Conservation (phyloP, 2,113 vertebrate species). For the Mormoops blainvillei region DNA sequence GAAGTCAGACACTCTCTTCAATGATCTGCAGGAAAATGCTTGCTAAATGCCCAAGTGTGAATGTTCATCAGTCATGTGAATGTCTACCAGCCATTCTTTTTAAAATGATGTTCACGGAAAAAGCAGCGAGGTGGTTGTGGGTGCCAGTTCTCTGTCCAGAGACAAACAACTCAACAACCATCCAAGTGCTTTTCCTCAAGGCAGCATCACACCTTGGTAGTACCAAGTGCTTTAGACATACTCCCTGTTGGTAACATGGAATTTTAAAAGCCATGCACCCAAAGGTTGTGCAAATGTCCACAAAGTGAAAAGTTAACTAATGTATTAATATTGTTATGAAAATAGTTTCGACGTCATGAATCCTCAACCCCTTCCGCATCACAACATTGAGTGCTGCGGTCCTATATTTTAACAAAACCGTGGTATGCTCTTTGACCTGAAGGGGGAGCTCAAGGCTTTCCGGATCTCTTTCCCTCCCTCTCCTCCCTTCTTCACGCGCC, state of each 20-base stretch:
- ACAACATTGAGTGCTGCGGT: not conserved
- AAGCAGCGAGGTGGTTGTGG: not conserved
- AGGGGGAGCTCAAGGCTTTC: not conserved
- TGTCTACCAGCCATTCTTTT: not conserved
- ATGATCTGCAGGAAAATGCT: not conserved
- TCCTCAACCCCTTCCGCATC: fast-evolving
- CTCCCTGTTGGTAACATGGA: not conserved
- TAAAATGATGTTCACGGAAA: not conserved
- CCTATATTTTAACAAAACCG: not conserved
- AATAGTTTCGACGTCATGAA: not conserved
- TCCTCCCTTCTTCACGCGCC: not conserved
- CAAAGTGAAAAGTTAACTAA: not conserved
- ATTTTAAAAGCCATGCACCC: not conserved
- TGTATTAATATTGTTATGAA: not conserved
- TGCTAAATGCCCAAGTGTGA: not conserved
- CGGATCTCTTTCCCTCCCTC: not conserved
- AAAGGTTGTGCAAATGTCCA: not conserved
- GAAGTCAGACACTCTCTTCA: not conserved
- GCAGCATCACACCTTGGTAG: not conserved
- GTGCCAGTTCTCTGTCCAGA: too few species aligned
- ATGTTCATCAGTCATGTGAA: not conserved
- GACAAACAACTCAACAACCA: not conserved
- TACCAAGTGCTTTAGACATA: not conserved
- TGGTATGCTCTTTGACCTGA: not conserved
- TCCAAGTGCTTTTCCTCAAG: not conserved